phyloP scores from a whole-genome alignment of 1,140 invertebrate genomes.

The Pseudomyrmex pallidus region DNA sequence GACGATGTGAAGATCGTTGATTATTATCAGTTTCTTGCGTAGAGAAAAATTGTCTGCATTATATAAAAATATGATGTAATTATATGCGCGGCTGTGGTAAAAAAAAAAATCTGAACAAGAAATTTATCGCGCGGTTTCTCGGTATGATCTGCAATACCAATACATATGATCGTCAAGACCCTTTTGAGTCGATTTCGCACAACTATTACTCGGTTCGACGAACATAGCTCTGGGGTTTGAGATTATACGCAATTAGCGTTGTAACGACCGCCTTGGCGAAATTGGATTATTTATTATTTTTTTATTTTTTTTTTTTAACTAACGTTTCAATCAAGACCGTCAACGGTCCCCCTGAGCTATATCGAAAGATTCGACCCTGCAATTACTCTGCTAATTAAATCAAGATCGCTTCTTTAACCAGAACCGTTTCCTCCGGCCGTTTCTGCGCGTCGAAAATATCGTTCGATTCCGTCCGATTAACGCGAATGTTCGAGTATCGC shows the following conservation, averaged over 20 bases:
- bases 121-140: not conserved
- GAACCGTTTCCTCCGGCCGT: conserved; percentile 46
- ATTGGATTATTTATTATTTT: conserved; percentile 85
- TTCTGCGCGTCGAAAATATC: conserved; percentile 21
- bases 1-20: too few relatives aligned
- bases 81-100: too few relatives aligned
- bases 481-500: not conserved
- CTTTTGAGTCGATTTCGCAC: conserved; percentile 35
- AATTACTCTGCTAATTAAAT: conserved; percentile 85
- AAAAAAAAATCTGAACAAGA: too few relatives aligned
- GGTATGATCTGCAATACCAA: not conserved
- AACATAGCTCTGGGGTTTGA: conserved; percentile 74
- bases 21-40: too few relatives aligned
- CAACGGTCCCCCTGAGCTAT: conserved; percentile 83
- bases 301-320: conserved; percentile 85
- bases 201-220: conserved; percentile 65
- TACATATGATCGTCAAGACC: not conserved
- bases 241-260: conserved; percentile 83
- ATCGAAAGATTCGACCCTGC: conserved; percentile 82
- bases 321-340: conserved; percentile 84
- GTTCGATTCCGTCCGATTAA: not conserved
- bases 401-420: conserved; percentile 77
- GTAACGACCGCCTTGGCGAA: conserved; percentile 80
- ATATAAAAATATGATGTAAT: too few relatives aligned
- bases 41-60: too few relatives aligned